Percentiles rank a stretch among this genome's conserved stretches.
These are phyloP conservation scores for Connochaetes taurinus DNA, from an alignment of 2,113 vertebrate genomes.

Conservation along the genomic window DNA sequence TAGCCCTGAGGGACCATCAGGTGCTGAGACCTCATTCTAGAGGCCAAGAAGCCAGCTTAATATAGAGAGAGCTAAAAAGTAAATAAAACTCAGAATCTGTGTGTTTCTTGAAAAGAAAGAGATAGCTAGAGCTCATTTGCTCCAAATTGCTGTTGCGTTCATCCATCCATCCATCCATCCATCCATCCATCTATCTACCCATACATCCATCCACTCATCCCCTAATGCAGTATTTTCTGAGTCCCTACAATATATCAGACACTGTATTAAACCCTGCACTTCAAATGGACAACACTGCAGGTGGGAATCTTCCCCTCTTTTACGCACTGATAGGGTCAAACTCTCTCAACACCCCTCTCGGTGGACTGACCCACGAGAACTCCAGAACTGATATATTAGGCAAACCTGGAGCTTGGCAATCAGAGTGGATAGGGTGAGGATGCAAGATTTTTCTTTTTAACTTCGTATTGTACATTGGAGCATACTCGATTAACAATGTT, in stretches of 20 bases:
- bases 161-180: neutral
- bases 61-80: neutral
- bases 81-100: neutral
- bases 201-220: neutral
- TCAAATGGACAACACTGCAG: neutral
- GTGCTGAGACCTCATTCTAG: neutral
- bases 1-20: neutral
- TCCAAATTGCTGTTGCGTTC: neutral
- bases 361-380: neutral
- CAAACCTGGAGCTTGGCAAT: neutral
- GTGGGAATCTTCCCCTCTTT: neutral
- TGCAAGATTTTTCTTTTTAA: neutral
- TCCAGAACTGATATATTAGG: neutral
- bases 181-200: no score
- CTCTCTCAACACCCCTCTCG: neutral
- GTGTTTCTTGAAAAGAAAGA: neutral
- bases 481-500: neutral
- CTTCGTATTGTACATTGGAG: neutral
- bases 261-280: neutral
- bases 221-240: neutral
- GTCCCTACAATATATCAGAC: neutral
- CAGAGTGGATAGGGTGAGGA: neutral
- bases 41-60: neutral
- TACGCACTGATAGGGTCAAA: neutral
- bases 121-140: neutral